phyloP scores from a whole-genome alignment of 2,888 invertebrate genomes.

The Gerosis bhagava region DNA sequence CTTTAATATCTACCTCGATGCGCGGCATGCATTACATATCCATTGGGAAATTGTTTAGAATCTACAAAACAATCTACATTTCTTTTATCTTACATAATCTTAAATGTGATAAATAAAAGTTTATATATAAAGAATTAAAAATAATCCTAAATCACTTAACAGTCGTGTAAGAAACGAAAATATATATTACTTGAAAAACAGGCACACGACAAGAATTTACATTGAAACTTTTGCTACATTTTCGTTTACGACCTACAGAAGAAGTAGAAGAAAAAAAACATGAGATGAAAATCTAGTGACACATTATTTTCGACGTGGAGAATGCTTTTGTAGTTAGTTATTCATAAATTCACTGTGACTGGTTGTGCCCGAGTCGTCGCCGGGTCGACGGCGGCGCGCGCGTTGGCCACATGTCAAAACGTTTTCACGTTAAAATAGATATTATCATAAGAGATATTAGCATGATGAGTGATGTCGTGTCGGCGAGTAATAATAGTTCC shows the following conservation, averaged over 20 bases:
- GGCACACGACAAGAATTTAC: too few species aligned
- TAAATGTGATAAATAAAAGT: too few species aligned
- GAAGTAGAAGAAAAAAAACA: not conserved
- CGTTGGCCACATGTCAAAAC: conserved; percentile 65
- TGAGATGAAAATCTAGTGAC: conserved; percentile 7
- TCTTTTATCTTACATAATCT: too few species aligned
- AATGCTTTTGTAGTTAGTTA: conserved; percentile 21
- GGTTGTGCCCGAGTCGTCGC: conserved; percentile 33
- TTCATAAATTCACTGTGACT: conserved; percentile 31
- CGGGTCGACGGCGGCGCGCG: too few species aligned
- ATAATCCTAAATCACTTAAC: not conserved
- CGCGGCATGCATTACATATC: too few species aligned
- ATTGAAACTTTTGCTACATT: conserved; percentile 13
- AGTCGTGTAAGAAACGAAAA: not conserved
- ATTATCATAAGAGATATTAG: conserved; percentile 71
- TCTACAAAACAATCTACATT: too few species aligned
- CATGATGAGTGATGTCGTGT: conserved; percentile 75
- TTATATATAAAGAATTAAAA: too few species aligned
- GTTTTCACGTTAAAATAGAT: conserved; percentile 65
- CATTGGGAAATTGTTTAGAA: too few species aligned
- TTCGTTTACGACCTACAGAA: conserved; percentile 10
- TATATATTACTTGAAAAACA: too few species aligned
- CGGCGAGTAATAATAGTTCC: conserved; percentile 71
- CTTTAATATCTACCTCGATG: too few species aligned
- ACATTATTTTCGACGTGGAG: conserved; percentile 14